These are phyloP conservation scores for Hedya salicella DNA, from an alignment of 2,888 invertebrate species.

Conservation along the genomic window DNA sequence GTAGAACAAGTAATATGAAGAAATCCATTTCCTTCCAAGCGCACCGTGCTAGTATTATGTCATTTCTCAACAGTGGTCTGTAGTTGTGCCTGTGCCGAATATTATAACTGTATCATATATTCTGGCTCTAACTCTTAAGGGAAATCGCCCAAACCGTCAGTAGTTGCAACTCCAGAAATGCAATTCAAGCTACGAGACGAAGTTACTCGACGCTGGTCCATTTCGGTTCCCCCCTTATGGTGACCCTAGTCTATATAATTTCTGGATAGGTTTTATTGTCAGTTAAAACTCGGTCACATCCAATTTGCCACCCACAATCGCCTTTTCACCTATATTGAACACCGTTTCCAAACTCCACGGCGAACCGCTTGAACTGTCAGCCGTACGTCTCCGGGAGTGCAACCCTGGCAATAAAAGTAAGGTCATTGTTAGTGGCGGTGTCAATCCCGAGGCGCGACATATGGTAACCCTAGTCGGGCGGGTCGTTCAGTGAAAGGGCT, in stretches of 20 bases:
- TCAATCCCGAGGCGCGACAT: constrained; percentile 43
- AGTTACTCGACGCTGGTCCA: not conserved
- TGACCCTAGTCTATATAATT: not conserved
- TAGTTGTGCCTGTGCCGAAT: not conserved
- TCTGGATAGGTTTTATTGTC: not conserved
- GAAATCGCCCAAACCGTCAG: not conserved
- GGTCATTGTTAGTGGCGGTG: constrained; percentile 38
- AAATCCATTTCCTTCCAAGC: too few species aligned
- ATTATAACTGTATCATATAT: not conserved
- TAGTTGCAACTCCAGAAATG: too few species aligned
- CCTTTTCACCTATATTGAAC: not conserved
- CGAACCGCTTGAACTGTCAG: constrained; percentile 8
- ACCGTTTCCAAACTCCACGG: constrained; percentile 1
- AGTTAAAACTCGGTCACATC: constrained; percentile 4
- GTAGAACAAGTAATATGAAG: too few species aligned
- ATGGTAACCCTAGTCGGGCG: constrained; percentile 46
- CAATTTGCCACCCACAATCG: not conserved
- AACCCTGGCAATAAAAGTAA: constrained; percentile 35
- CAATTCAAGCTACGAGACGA: too few species aligned
- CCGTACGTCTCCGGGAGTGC: constrained; percentile 14
- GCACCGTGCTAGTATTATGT: not conserved
- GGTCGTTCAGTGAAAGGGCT: constrained; percentile 45
- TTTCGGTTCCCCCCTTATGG: not conserved
- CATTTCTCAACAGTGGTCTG: not conserved
- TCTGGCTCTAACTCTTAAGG: not conserved